A percentile compares a stretch with the other conserved stretches of the same genome.
These are phyloP conservation scores for Tokudaia muenninki DNA, from an alignment of 2,797 vertebrate genomes.

Conservation along the genomic window DNA sequence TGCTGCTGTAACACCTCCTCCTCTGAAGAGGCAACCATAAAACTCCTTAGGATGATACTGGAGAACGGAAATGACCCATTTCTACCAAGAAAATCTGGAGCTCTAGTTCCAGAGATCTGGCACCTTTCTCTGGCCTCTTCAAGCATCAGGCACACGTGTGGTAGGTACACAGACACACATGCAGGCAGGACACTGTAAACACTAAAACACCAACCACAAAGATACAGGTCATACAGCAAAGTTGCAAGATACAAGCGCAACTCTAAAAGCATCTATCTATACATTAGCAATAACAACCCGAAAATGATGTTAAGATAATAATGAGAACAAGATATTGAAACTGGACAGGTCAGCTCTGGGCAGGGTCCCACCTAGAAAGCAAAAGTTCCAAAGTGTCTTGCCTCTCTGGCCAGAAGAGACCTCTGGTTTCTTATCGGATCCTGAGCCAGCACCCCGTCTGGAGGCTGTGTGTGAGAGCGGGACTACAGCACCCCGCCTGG, in stretches of 20 bases:
- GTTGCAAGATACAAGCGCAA: not conserved
- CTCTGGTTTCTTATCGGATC: not conserved
- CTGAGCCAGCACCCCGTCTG: rapidly evolving
- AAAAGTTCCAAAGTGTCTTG: not conserved
- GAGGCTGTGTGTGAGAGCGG: not conserved
- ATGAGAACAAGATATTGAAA: not conserved
- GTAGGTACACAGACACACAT: not conserved
- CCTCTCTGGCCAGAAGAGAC: not conserved
- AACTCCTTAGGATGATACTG: not conserved
- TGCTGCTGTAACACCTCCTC: too few species aligned
- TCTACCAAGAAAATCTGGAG: too few species aligned
- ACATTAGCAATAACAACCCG: not conserved
- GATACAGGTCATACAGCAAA: too few species aligned
- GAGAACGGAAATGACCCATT: not conserved
- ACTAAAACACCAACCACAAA: not conserved
- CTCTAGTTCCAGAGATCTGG: not conserved
- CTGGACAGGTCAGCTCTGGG: not conserved
- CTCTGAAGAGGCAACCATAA: not conserved
- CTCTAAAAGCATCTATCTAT: too few species aligned
- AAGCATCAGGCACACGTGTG: not conserved
- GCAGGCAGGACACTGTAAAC: not conserved
- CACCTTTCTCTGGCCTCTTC: not conserved
- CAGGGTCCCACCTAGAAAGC: not conserved
- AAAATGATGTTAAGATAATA: not conserved
- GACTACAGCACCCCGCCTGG: not conserved